Conservation (phyloP, 2,797 vertebrate genomes). For the Peromyscus nudipes region DNA sequence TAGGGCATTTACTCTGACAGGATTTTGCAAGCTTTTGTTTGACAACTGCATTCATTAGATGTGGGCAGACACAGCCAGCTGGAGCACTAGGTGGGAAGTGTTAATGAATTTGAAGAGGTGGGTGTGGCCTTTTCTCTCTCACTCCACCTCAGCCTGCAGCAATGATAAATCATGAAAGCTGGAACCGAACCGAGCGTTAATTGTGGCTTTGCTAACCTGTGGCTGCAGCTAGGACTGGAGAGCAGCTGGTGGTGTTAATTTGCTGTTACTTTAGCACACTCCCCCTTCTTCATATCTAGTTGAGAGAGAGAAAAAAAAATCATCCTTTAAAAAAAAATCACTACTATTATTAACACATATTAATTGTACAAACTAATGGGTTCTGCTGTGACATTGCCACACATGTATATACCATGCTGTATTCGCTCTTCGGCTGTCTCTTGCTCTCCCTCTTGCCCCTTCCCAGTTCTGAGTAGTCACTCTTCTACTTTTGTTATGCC, state of each 20-base stretch:
- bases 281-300: background rate
- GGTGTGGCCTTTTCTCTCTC: conserved; percentile 42
- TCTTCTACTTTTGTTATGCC: background rate
- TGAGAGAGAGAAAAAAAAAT: background rate
- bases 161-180: background rate
- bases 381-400: background rate
- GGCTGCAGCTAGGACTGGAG: conserved; percentile 14
- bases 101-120: conserved; percentile 50
- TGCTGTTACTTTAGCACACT: conserved; percentile 12
- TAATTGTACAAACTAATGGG: background rate
- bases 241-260: conserved; percentile 46
- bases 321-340: background rate
- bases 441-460: background rate
- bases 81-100: conserved; percentile 28
- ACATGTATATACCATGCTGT: too few species aligned
- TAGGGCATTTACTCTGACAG: background rate
- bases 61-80: background rate
- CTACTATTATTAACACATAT: background rate
- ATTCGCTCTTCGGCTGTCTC: background rate
- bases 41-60: background rate
- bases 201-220: background rate
- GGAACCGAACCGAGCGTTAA: background rate
- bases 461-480: too few species aligned
- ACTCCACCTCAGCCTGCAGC: conserved; percentile 15
- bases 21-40: background rate